These are phyloP conservation scores for Ochropleura leucogaster DNA, from an alignment of 2,888 invertebrate species.

Conservation along the genomic window DNA sequence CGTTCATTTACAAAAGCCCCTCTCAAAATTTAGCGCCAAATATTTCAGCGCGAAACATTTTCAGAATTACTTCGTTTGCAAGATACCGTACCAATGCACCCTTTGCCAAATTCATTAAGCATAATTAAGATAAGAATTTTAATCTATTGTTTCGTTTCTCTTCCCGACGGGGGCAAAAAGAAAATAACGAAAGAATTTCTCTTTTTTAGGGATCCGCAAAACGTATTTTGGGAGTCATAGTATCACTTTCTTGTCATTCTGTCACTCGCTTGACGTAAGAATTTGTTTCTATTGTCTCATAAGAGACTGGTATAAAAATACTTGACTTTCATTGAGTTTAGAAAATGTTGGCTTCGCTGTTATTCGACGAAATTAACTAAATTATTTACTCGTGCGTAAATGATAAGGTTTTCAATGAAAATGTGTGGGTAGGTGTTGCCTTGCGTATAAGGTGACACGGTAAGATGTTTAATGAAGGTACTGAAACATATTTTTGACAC, in stretches of 20 bases:
- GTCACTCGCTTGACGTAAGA: conserved; percentile 39
- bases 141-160: conserved; percentile 46
- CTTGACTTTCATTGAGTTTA: conserved; percentile 18
- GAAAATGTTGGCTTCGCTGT: conserved; percentile 7
- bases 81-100: conserved; percentile 54
- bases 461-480: not conserved
- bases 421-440: not conserved
- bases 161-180: conserved; percentile 19
- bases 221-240: conserved; percentile 8
- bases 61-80: conserved; percentile 30
- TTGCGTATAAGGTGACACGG: not conserved
- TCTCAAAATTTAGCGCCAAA: conserved; percentile 37
- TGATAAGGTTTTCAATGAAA: conserved; percentile 4
- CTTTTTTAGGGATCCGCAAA: not conserved
- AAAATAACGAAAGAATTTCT: conserved; percentile 9
- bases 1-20: conserved; percentile 28
- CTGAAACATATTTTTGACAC: not conserved
- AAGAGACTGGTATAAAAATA: conserved; percentile 12
- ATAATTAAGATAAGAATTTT: conserved; percentile 63
- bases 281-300: conserved; percentile 20
- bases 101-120: conserved; percentile 58
- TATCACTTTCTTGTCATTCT: conserved; percentile 17
- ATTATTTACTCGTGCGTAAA: conserved; percentile 25
- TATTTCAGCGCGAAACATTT: conserved; percentile 48
- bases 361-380: conserved; percentile 8